phyloP scores from a whole-genome alignment of 2,113 vertebrate species.

The Hemibagrus wyckioides region DNA sequence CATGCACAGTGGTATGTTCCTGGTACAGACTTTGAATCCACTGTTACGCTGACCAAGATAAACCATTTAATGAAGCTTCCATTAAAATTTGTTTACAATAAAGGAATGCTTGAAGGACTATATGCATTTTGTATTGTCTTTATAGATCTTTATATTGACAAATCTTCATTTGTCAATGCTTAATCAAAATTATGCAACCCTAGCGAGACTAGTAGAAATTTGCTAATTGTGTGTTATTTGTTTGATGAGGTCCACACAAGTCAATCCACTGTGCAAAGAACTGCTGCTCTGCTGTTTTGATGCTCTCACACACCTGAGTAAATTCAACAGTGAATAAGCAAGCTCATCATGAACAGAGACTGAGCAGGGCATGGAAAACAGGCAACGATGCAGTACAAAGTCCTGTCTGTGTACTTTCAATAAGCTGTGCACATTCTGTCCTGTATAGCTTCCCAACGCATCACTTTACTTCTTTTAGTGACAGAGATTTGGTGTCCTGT shows the following conservation, averaged over 20 bases:
- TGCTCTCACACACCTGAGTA: background rate
- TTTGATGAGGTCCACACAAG: background rate
- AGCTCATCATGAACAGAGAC: background rate
- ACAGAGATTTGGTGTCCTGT: background rate
- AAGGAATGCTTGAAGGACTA: background rate
- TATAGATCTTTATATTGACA: background rate
- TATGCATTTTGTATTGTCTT: background rate
- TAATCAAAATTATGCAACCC: background rate
- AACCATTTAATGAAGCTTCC: background rate
- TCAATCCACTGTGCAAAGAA: background rate
- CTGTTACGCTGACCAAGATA: background rate
- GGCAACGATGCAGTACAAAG: background rate
- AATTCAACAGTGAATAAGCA: slow-evolving; percentile 5
- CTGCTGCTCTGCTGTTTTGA: background rate
- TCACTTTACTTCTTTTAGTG: background rate
- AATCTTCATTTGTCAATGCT: background rate
- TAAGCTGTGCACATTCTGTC: background rate
- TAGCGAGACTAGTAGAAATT: background rate
- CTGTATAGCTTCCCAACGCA: background rate
- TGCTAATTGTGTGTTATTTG: background rate
- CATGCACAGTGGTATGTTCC: fast-evolving
- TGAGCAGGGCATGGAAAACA: background rate
- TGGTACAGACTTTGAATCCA: background rate
- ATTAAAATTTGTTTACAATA: background rate
- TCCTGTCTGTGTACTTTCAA: background rate